Evolutionary conservation across 1,140 invertebrate genomes (phyloP).

Genomic region (Globodera rostochiensis): DNA sequence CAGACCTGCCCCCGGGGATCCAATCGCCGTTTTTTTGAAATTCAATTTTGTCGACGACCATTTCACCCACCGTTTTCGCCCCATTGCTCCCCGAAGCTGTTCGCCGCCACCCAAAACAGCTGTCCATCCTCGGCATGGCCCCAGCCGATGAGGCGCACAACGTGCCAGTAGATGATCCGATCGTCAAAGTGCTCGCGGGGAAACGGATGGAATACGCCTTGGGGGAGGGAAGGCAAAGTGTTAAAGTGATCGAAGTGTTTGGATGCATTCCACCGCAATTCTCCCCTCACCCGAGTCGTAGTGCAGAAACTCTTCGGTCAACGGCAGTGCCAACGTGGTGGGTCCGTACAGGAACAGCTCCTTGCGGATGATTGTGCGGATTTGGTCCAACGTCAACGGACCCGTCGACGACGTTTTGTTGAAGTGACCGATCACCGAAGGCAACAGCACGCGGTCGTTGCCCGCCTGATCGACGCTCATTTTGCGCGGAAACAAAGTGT

Average conservation of each 20-base stretch:
- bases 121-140: slow-evolving; percentile 56
- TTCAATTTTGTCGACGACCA: neutral
- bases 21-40: neutral
- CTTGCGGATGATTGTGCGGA: slow-evolving; percentile 57
- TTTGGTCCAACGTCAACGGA: slow-evolving; percentile 28
- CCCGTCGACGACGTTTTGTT: slow-evolving; percentile 48
- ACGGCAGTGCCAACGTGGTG: slow-evolving; percentile 63
- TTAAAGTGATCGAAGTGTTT: neutral
- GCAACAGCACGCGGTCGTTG: slow-evolving; percentile 48
- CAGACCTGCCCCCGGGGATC: slow-evolving; percentile 38
- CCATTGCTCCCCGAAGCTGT: slow-evolving; percentile 62
- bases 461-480: slow-evolving; percentile 62
- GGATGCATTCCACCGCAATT: neutral
- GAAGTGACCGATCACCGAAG: slow-evolving; percentile 59
- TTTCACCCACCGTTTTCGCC: slow-evolving; percentile 60
- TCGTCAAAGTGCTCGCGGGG: slow-evolving; percentile 57
- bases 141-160: slow-evolving; percentile 64
- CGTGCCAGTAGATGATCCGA: slow-evolving; percentile 64
- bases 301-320: slow-evolving; percentile 65
- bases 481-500: slow-evolving; percentile 61
- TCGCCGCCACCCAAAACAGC: slow-evolving; percentile 61
- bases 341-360: slow-evolving; percentile 61
- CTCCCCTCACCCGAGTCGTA: slow-evolving; percentile 48
- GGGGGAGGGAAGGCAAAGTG: neutral
- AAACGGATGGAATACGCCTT: slow-evolving; percentile 59